phyloP scores from a whole-genome alignment of 30 jellyfish, hydroid and myxozoan species.

The Hydractinia symbiolongicarpus region DNA sequence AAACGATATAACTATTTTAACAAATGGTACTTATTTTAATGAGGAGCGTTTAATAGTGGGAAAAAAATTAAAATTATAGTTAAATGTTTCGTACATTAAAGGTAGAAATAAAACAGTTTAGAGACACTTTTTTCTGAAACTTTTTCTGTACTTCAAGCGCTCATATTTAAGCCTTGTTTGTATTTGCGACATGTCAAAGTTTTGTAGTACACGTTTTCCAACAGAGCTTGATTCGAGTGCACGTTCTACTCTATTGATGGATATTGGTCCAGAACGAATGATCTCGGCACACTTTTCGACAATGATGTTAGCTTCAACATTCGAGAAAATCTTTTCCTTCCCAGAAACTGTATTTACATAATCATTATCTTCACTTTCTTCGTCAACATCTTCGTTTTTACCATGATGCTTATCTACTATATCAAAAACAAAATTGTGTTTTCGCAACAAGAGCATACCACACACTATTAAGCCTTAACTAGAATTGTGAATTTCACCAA shows the following conservation, averaged over 20 bases:
- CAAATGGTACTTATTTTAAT: too few species aligned
- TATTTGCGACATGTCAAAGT: background rate
- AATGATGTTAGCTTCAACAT: background rate
- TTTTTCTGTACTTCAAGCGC: background rate
- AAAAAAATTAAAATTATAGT: background rate
- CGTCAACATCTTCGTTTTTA: too few species aligned
- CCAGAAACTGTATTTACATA: background rate
- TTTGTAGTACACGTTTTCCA: background rate
- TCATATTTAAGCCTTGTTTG: constrained; percentile 2
- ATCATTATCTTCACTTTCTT: too few species aligned
- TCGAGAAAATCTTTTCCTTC: background rate
- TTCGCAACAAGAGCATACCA: too few species aligned
- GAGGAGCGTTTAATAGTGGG: too few species aligned
- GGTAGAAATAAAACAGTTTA: background rate
- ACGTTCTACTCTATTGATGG: background rate
- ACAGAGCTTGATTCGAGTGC: background rate
- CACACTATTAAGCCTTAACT: too few species aligned
- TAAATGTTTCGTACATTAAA: background rate
- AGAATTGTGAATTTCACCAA: too few species aligned
- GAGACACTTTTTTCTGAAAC: background rate
- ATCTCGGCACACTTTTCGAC: background rate
- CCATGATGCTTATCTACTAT: too few species aligned
- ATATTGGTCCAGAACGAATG: constrained; percentile 6
- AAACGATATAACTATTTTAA: too few species aligned
- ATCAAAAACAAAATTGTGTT: too few species aligned